Base-by-base conservation (phyloP, 2,888 invertebrate genomes). In the Thereva nobilitata region DNA sequence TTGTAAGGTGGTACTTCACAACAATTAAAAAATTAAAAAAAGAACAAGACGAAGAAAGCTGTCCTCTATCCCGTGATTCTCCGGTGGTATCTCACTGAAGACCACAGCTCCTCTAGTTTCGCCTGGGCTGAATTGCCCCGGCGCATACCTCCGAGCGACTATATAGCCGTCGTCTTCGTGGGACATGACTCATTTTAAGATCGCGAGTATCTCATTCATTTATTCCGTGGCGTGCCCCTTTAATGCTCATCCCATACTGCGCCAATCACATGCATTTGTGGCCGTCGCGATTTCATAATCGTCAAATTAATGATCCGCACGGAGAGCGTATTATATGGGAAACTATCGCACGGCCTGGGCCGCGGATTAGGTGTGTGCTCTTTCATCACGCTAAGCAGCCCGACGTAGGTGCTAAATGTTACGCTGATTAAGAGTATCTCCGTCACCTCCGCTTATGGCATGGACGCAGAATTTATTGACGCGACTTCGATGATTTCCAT, bases 381-480 rank as follows among this genome's bases (percentile, higher is more conserved):
- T 54, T 61, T 38, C 61, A 50, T 61, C 50, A 50, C 54, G 54
- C 44, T 53, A 44, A 10, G 10, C 44, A 23, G 23, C 23, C 23
- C 23, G 61, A 50, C 64, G 64, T 64, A 64, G 64, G 64, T 64
- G 64, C 64, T 64, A 64, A 64, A 64, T 53, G 44, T 64, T 64
- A 54, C 54, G 53, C 61, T 49, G 61, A 61, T 61, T 59, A 61
- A 50, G 40, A 61, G 50, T 61, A 50, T 61, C 49, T 40, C 40
- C 61, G 35, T 49, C 61, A 61, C 61, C 61, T 50, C 40, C 61
- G 8, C 41, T 40, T 49, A 50, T 50, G 40, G 61, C 10, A 10
- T n/a, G 38, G 41, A 50, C 49, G 40, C 50, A 59, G 12, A 41
- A 61, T 61, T 61, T 61, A 61, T 49, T 49, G 61, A 23, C 23